Conservation (phyloP, 2,888 invertebrate genomes). For the Pecten maximus region DNA sequence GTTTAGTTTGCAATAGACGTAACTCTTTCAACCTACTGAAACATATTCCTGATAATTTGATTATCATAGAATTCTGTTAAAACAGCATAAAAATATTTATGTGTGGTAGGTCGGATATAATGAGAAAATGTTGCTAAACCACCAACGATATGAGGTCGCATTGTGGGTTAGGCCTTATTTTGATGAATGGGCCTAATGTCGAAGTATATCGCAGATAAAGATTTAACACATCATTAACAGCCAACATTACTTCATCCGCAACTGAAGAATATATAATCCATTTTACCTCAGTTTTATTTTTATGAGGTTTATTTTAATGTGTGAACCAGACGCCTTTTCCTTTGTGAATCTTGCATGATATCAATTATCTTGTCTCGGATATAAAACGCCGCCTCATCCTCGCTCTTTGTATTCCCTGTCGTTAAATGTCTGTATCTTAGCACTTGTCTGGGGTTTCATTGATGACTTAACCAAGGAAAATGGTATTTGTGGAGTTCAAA, state of each 20-base stretch:
- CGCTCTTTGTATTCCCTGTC: neutral
- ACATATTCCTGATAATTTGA: neutral
- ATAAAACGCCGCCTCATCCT: neutral
- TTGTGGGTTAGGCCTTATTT: neutral
- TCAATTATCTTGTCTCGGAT: neutral
- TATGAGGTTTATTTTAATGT: neutral
- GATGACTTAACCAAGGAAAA: neutral
- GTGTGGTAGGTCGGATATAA: neutral
- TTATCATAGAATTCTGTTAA: neutral
- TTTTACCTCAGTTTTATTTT: neutral
- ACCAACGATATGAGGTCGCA: neutral
- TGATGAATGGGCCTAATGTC: constrained; percentile 17
- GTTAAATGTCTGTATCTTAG: neutral
- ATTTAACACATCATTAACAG: constrained; percentile 5
- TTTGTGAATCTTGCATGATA: neutral
- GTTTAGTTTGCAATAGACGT: too few species aligned
- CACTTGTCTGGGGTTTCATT: neutral
- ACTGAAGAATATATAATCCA: neutral
- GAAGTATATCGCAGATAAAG: neutral
- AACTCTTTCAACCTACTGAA: too few species aligned
- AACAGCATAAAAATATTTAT: neutral
- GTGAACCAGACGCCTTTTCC: neutral
- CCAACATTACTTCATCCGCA: neutral
- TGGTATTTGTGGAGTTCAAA: neutral
- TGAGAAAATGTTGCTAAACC: neutral